Evolutionary conservation across 2,888 invertebrate species (phyloP).

Genomic region (Noctua pronuba): DNA sequence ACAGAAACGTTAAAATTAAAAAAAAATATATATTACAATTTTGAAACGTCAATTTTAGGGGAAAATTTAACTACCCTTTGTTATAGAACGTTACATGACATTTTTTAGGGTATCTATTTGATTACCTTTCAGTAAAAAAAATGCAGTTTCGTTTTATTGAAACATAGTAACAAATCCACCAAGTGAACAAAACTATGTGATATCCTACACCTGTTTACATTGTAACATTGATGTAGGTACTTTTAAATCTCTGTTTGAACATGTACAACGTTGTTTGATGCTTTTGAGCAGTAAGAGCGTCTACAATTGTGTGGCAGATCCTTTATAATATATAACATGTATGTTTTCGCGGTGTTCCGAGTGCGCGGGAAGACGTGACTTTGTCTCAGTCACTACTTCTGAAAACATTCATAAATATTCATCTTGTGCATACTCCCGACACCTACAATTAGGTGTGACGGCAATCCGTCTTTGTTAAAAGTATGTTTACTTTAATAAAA

Average conservation of each 20-base stretch:
- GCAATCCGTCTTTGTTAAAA: slow-evolving; percentile 10
- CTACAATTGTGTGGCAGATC: slow-evolving; percentile 1
- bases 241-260: slow-evolving; percentile 14
- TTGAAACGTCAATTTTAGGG: background rate
- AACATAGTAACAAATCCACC: background rate
- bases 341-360: slow-evolving; percentile 31
- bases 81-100: background rate
- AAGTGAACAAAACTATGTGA: background rate
- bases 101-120: background rate
- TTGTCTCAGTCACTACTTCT: slow-evolving; percentile 15
- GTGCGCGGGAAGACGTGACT: slow-evolving; percentile 40
- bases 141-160: background rate
- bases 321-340: slow-evolving; percentile 41
- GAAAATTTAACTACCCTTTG: background rate
- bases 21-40: background rate
- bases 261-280: slow-evolving; percentile 22
- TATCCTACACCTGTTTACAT: slow-evolving; percentile 5
- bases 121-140: slow-evolving; percentile 3
- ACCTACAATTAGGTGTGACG: slow-evolving; percentile 33
- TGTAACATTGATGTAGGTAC: background rate
- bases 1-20: background rate
- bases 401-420: slow-evolving; percentile 52
- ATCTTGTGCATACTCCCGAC: slow-evolving; percentile 15
- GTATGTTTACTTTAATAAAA: background rate
- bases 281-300: background rate